Percentiles rank a stretch among this genome's conserved stretches.
Conservation (phyloP, 2,113 vertebrate species). For the Atlantisia rogersi region DNA sequence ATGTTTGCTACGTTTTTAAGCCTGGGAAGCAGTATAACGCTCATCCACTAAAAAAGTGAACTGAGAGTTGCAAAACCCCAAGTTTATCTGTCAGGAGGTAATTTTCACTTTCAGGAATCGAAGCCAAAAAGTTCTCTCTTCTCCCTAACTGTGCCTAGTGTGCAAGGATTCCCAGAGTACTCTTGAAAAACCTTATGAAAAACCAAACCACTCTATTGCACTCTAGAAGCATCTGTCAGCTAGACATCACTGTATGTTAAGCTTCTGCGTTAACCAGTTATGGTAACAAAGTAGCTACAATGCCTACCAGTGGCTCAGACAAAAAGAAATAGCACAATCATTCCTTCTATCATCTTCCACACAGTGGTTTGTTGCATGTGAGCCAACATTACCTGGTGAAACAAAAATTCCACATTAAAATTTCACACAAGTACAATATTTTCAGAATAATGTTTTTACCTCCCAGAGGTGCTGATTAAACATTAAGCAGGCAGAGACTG, state of each 20-base stretch:
- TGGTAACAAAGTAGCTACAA: background rate
- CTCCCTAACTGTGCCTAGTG: background rate
- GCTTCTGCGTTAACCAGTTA: background rate
- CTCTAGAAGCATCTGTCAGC: background rate
- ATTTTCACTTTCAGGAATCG: background rate
- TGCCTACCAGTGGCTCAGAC: slow-evolving; percentile 8
- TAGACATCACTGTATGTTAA: background rate
- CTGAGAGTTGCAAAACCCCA: background rate
- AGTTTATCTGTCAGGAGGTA: background rate
- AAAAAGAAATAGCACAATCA: slow-evolving; percentile 5
- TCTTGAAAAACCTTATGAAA: background rate
- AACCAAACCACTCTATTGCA: background rate
- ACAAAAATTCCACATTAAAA: slow-evolving; percentile 52
- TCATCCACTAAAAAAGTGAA: background rate
- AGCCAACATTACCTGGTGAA: slow-evolving; percentile 54
- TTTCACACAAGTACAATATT: slow-evolving; percentile 36
- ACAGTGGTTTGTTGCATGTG: background rate
- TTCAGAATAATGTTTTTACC: slow-evolving; percentile 40
- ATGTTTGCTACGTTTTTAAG: background rate
- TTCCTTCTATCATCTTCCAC: background rate
- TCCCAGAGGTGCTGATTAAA: slow-evolving; percentile 52
- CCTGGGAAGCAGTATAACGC: background rate
- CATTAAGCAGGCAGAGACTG: slow-evolving; percentile 32
- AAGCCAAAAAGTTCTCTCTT: background rate
- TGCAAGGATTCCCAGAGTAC: background rate